phyloP scores from a whole-genome alignment of 2,113 vertebrate genomes.

The Gallinago paraguaiae region DNA sequence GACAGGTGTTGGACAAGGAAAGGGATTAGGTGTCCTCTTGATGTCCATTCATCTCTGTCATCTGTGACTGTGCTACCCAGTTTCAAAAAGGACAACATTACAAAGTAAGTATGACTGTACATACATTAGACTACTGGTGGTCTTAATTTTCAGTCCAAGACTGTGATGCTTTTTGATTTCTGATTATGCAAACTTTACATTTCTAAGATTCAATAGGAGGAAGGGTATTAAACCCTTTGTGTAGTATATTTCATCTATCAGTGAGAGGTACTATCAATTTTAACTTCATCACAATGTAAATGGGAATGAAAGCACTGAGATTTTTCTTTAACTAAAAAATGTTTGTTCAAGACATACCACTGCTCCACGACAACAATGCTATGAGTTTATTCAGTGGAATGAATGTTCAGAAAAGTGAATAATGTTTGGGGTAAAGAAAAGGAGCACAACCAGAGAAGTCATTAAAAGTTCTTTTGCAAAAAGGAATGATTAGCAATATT shows the following conservation, averaged over 20 bases:
- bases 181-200: not conserved
- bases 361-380: not conserved
- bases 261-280: not conserved
- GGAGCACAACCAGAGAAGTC: not conserved
- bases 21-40: not conserved
- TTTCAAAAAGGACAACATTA: not conserved
- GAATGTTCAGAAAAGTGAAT: not conserved
- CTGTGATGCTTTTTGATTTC: not conserved
- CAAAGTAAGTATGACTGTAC: not conserved
- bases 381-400: not conserved
- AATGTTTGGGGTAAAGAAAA: not conserved
- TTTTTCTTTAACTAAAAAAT: not conserved
- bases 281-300: not conserved
- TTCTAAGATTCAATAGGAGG: not conserved
- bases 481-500: not conserved
- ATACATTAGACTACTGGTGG: not conserved
- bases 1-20: not conserved
- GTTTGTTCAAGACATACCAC: not conserved
- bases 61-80: not conserved
- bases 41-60: not conserved
- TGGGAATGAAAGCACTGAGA: not conserved
- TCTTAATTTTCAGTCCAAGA: not conserved
- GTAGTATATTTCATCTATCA: not conserved
- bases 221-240: not conserved
- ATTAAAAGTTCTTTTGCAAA: not conserved